Evolutionary conservation across 1,140 invertebrate species (phyloP).

Genomic region (Caenorhabditis remanei): DNA sequence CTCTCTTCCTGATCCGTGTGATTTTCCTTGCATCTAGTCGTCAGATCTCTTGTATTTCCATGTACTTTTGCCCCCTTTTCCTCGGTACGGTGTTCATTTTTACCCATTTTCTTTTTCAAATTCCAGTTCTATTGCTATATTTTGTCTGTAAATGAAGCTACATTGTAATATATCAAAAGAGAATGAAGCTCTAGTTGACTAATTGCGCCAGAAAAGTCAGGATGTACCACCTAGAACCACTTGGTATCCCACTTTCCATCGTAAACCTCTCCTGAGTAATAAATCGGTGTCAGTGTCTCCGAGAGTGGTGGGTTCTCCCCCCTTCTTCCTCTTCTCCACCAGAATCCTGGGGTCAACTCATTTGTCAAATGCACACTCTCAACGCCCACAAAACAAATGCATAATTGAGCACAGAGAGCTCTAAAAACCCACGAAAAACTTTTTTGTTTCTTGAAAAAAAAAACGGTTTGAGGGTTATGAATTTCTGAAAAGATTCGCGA

Average conservation of each 20-base stretch:
- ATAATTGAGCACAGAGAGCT: constrained; percentile 4
- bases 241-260: background rate
- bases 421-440: background rate
- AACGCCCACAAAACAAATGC: constrained; percentile 45
- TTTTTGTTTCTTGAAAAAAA: background rate
- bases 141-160: constrained; percentile 32
- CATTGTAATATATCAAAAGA: background rate
- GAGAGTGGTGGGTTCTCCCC: background rate
- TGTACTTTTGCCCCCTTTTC: constrained; percentile 21
- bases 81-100: constrained; percentile 14
- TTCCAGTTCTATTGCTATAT: background rate
- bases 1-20: background rate
- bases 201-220: too few species aligned
- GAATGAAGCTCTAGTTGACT: too few species aligned
- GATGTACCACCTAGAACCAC: background rate
- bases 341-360: constrained; percentile 28
- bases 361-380: constrained; percentile 44
- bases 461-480: constrained; percentile 12
- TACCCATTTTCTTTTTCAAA: background rate
- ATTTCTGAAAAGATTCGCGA: background rate
- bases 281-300: constrained; percentile 7
- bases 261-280: constrained; percentile 22
- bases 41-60: constrained; percentile 9
- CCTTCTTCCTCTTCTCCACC: background rate
- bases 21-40: constrained; percentile 22